Evolutionary conservation across 2,797 vertebrate species (phyloP), one percentile per base, ranked within the genome.

Genomic region (Sebastes oblongus): DNA sequence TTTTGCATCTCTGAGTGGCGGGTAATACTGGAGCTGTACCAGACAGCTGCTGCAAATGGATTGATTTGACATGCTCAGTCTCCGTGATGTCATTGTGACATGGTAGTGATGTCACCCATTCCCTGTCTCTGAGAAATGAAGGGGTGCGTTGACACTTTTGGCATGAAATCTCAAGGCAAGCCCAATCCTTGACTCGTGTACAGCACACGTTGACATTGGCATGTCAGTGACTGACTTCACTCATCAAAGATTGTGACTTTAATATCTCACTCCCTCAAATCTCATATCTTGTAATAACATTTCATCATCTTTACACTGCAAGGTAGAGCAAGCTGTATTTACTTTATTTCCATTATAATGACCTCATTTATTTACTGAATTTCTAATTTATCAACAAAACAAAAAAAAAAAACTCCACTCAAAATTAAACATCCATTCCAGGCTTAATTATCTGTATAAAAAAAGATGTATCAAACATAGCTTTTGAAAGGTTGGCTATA

Each of bases 381-480:
- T 88, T 78, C 93, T 89, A 89, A 91, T 89, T 92, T 87, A 89
- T 88, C 75, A 83, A 86, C 68, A 82, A 71, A 86, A 42, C 1
- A 42, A 73, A 59, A 16, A 24, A 24, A 29, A 18, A 55, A 68
- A 79, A 86, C 69, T 79, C 61, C 83, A 94, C 88, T 89, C 86
- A 73, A 88, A 92, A 86, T 74, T 85, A 79, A 92, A 91, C 81
- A 86, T 85, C 80, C 75, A 91, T 87, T 88, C 82, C 89, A 89
- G 80, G 80, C 72, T 88, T 87, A 81, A 86, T 85, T 81, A 90
- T 82, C 66, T 81, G 87, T 92, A 95, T 92, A 95, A 93, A 95
- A 89, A 93, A 93, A 92, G 82, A 94, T 93, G 90, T 92, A 95
- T 88, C 87, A 93, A 95, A 93, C 82, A 89, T 87, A 77, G 56